Evolutionary conservation across 2,797 vertebrate genomes (phyloP).

Genomic region (Paramormyrops hopkinsi): DNA sequence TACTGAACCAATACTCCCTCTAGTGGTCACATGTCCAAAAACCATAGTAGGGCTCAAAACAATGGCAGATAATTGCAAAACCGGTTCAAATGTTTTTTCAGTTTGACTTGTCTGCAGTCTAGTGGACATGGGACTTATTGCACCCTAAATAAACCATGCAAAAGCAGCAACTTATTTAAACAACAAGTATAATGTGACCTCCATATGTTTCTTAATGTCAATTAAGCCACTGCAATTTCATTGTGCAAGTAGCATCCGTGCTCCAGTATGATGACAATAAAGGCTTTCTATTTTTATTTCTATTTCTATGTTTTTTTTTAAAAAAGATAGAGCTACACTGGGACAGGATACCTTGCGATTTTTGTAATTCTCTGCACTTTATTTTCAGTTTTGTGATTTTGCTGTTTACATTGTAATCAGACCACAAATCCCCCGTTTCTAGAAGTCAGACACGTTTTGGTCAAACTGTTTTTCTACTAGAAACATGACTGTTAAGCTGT

Average conservation of each 20-base stretch:
- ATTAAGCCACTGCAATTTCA: neutral
- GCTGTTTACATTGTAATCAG: neutral
- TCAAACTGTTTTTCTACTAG: neutral
- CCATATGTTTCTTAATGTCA: neutral
- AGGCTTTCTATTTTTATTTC: neutral
- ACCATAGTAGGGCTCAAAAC: neutral
- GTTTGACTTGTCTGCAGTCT: slow-evolving; percentile 26
- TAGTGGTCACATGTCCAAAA: neutral
- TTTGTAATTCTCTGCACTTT: neutral
- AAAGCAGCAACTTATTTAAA: neutral
- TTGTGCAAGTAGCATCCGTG: neutral
- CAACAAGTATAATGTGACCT: neutral
- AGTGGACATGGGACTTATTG: neutral
- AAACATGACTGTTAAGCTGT: neutral
- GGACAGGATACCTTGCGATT: neutral
- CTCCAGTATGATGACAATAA: neutral
- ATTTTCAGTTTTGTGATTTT: neutral
- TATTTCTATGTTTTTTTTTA: no score
- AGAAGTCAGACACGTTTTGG: neutral
- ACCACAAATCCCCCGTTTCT: neutral
- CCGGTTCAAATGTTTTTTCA: neutral
- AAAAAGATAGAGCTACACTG: neutral
- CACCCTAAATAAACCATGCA: neutral
- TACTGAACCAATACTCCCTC: neutral
- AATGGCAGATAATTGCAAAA: neutral